Base-by-base conservation (phyloP, 2,113 vertebrate species). In the Willisornis vidua region DNA sequence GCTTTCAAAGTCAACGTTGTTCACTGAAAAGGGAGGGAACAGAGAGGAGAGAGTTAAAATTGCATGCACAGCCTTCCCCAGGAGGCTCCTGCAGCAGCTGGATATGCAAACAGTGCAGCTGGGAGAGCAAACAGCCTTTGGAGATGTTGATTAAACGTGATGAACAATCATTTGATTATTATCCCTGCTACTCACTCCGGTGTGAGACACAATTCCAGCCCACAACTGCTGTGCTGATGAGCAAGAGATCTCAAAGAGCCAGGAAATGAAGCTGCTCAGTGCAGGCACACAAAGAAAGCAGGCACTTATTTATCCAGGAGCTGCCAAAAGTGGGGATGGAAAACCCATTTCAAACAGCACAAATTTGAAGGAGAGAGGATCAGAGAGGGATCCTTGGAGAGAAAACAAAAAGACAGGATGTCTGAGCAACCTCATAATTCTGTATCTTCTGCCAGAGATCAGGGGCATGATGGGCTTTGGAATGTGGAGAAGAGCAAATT, bases 1-100 rank as follows among this genome's bases (percentile, higher is more conserved):
- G 4, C 97, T 98, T 63, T 99, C 99, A 91, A 98, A 98, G 95
- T 99, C 99, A 84, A 98, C 96, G 4, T 97, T 99, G 96, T 99
- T 99, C 97, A 99, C 99, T 99, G 89, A 4, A 75, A 96, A 4
- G 62, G 15, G n/a, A 89, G 54, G 68, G 79, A 71, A 85, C 9
- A 80, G 57, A 63, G 89, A 81, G 5, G 25, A 81, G 55, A 85
- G 93, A 45, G 92, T 94, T 91, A 97, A 94, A 68, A 68, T 48
- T 0, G 12, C 29, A 37, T 31, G 43, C 1, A 7, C 55, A 51
- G 59, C 10, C 39, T 77, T 45, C 84, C 22, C 8, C 41, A 73
- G 75, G 61, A 77, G 65, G 49, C 79, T 85, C 80, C 83, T 66
- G 79, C 74, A 93, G 41, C 89, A 90, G 93, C 93, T 95, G 93